These are phyloP conservation scores for Lycophotia porphyrea DNA, from an alignment of 2,888 invertebrate species.

Conservation along the genomic window DNA sequence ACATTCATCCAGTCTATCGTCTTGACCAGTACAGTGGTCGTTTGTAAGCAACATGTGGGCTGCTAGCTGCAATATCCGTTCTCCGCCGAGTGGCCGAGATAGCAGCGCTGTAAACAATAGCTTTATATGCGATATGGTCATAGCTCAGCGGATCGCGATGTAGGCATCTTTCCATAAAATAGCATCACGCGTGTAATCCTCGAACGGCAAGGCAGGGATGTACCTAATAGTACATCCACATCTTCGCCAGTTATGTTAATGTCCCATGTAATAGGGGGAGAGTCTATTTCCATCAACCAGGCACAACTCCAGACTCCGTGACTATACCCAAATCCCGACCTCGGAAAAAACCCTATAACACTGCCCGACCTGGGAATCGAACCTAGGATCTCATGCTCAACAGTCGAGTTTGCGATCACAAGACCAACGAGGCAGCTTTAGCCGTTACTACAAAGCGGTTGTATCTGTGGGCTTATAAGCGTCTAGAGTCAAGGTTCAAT, in stretches of 20 bases:
- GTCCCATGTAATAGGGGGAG: not conserved
- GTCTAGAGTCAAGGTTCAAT: slow-evolving; percentile 19
- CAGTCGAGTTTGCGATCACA: too few species aligned
- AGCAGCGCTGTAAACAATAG: slow-evolving; percentile 56
- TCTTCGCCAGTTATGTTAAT: not conserved
- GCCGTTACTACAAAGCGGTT: slow-evolving; percentile 19
- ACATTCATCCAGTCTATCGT: slow-evolving; percentile 25
- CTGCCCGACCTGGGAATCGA: not conserved
- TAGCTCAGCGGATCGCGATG: slow-evolving; percentile 56
- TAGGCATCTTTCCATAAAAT: slow-evolving; percentile 27
- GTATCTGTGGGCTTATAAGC: slow-evolving; percentile 10
- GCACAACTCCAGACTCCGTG: not conserved
- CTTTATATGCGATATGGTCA: slow-evolving; percentile 57
- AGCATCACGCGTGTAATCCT: not conserved
- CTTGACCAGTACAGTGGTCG: slow-evolving; percentile 35
- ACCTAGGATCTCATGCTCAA: not conserved
- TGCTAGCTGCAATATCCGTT: slow-evolving; percentile 57
- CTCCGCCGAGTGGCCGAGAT: slow-evolving; percentile 8
- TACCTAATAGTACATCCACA: not conserved
- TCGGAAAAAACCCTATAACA: not conserved
- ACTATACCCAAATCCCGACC: not conserved
- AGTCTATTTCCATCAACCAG: not conserved
- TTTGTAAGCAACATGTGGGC: slow-evolving; percentile 62
- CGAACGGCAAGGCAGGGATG: not conserved
- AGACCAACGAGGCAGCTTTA: not conserved